A percentile compares a stretch with the other conserved stretches of the same genome.
These are phyloP conservation scores for Caenorhabditis tropicalis DNA, from an alignment of 1,140 invertebrate species.

Conservation along the genomic window DNA sequence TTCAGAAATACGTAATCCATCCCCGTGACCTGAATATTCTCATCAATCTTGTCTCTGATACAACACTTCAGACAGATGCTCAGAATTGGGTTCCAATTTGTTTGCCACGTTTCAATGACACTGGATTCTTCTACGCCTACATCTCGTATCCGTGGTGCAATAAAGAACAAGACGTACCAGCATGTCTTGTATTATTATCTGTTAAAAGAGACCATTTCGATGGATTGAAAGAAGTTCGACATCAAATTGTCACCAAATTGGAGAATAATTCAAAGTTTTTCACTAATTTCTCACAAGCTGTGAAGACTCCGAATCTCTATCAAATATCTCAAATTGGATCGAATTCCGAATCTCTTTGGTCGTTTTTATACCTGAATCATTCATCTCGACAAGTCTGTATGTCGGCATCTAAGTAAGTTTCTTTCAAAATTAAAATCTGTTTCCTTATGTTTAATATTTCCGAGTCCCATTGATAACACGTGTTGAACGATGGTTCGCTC, in stretches of 20 bases:
- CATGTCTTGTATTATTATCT: slow-evolving; percentile 45
- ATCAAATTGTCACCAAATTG: slow-evolving; percentile 37
- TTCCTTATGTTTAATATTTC: background rate
- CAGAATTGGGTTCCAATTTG: slow-evolving; percentile 34
- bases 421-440: no score
- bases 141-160: slow-evolving; percentile 53
- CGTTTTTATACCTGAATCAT: slow-evolving; percentile 51
- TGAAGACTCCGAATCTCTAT: slow-evolving; percentile 32
- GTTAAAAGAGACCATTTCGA: slow-evolving; percentile 54
- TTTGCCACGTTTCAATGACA: slow-evolving; percentile 2
- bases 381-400: slow-evolving; percentile 45
- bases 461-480: slow-evolving; percentile 43
- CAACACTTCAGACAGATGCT: background rate
- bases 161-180: background rate
- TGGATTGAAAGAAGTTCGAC: slow-evolving; percentile 22
- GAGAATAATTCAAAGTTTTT: slow-evolving; percentile 48
- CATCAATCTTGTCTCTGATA: slow-evolving; percentile 47
- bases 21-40: slow-evolving; percentile 54
- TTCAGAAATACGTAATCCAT: slow-evolving; percentile 38
- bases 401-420: slow-evolving; percentile 36
- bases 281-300: background rate
- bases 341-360: slow-evolving; percentile 44
- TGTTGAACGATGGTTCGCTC: background rate
- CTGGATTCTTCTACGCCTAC: slow-evolving; percentile 54
- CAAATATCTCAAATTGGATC: slow-evolving; percentile 52